These are phyloP conservation scores for Schizaphis graminum DNA, from an alignment of 2,888 invertebrate species.

Conservation along the genomic window DNA sequence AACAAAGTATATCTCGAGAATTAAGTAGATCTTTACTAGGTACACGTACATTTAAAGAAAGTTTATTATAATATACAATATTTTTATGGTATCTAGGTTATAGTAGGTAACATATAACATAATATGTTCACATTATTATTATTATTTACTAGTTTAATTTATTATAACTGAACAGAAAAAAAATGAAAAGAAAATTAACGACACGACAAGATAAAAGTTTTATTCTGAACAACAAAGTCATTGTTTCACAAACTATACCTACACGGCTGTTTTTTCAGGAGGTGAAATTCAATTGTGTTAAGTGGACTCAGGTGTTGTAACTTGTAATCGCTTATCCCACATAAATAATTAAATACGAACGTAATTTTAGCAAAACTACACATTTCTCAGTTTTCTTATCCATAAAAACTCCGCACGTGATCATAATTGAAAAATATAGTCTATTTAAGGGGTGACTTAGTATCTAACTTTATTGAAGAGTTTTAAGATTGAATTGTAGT, in stretches of 20 bases:
- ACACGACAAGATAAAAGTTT: conserved; percentile 18
- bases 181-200: conserved; percentile 33
- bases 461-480: background rate
- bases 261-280: background rate
- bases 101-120: background rate
- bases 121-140: background rate
- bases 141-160: background rate
- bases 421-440: conserved; percentile 52
- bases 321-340: conserved; percentile 41
- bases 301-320: conserved; percentile 60
- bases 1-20: too few relatives aligned
- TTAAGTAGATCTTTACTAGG: background rate
- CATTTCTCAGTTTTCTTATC: background rate
- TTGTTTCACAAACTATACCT: conserved; percentile 28
- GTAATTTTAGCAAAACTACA: conserved; percentile 30
- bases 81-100: background rate
- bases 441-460: background rate
- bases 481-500: background rate
- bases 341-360: conserved; percentile 57
- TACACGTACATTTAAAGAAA: background rate
- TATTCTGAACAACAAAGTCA: conserved; percentile 11
- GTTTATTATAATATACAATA: background rate
- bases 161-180: background rate
- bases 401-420: background rate
- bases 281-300: conserved; percentile 55